A percentile compares a stretch with the other conserved stretches of the same genome.
phyloP scores from a whole-genome alignment of 2,797 vertebrate species.

The Argentina silus region DNA sequence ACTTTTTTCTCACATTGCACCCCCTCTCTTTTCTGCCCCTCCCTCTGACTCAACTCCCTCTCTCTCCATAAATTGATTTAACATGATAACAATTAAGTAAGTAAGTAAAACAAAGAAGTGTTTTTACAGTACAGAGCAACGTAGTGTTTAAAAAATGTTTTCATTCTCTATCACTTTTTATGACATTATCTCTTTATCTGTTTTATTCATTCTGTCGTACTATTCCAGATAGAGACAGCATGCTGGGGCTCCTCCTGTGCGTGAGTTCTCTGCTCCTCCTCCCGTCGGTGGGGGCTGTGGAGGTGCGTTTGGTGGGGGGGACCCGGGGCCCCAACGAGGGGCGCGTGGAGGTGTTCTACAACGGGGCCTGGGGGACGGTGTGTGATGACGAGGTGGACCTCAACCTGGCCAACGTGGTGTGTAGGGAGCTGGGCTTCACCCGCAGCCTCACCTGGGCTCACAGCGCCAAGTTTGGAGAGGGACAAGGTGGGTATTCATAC shows the following conservation, averaged over 20 bases:
- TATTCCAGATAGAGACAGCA: slow-evolving; percentile 45
- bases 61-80: neutral
- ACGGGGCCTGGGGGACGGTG: slow-evolving; percentile 90
- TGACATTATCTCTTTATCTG: slow-evolving; percentile 12
- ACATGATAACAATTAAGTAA: no score
- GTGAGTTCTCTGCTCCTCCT: slow-evolving; percentile 65
- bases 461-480: slow-evolving; percentile 91
- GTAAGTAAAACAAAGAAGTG: no score
- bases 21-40: neutral
- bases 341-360: slow-evolving; percentile 89
- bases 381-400: slow-evolving; percentile 93
- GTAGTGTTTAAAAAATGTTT: neutral
- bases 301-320: slow-evolving; percentile 82
- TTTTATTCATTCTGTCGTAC: slow-evolving; percentile 23
- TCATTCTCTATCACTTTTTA: neutral
- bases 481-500: slow-evolving; percentile 79
- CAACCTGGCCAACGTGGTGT: slow-evolving; percentile 84
- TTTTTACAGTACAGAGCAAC: no score
- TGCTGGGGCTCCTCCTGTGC: slow-evolving; percentile 50
- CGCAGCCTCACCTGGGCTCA: slow-evolving; percentile 91
- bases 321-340: slow-evolving; percentile 80
- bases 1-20: no score
- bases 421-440: slow-evolving; percentile 87
- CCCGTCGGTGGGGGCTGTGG: slow-evolving; percentile 24
- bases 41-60: neutral